Evolutionary conservation across 2,113 vertebrate species (phyloP), one percentile per base, ranked within the genome.

Genomic region (Tachycineta bicolor): DNA sequence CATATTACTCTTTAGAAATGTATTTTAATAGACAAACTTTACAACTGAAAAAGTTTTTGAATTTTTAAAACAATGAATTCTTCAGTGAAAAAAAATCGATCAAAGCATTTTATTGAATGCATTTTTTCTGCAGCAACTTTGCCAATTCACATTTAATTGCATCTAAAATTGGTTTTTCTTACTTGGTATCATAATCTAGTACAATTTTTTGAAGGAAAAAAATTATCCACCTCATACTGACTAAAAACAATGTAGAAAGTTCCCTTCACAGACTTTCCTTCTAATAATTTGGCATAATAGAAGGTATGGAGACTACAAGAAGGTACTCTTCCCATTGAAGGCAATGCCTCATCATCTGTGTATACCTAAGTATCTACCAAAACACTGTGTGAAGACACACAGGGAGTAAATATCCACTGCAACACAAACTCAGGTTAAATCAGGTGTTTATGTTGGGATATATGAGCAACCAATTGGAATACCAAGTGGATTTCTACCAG

Each of bases 1-100:
- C 92, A 96, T 90, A 89, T 64, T 93, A 92, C 47, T 94, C 96
- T 95, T 94, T 28, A 96, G 92, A 96, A 92, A 92, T 69, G 69
- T 78, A 93, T 94, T 94, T 95, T 93, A 89, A 90, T 43, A 92
- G 68, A 89, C 23, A 86, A 91, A 43, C 60, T 92, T 81, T 64
- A 83, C 41, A 92, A 88, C 10, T 78, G 76, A 94, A 83, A 90
- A 28, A 77, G 11, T 21, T n/a, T 70, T 33, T 76, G n/a, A 65
- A 33, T 70, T 91, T 87, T 94, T 87, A 80, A 94, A 91, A 88
- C 47, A 77, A 69, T 67, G 17, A 75, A 49, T 56, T 53, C n/a
- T 80, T 83, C 44, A 59, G 17, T 47, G 37, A 85, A 95, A 89
- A 70, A 70, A 79, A 64, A 69, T 7, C 60, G 2, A 7, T 52